These are phyloP conservation scores for Dioctria linearis DNA, from an alignment of 2,888 invertebrate species.

Conservation along the genomic window DNA sequence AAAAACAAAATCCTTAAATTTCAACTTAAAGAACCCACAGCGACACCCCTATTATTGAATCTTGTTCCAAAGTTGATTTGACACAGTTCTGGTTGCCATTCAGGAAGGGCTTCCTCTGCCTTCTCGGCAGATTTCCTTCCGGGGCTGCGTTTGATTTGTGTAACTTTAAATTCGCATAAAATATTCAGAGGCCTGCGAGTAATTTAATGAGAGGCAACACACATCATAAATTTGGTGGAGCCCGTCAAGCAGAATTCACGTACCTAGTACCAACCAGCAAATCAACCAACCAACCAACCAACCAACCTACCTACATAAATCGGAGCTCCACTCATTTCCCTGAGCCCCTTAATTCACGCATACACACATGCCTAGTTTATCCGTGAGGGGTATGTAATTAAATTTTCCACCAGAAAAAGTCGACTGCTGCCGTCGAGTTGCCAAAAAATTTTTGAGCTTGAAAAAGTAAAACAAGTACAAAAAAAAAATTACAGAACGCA, in stretches of 20 bases:
- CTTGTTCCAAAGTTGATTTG: conserved; percentile 44
- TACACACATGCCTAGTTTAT: conserved; percentile 47
- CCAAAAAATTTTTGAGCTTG: conserved; percentile 40
- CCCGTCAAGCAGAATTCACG: conserved; percentile 30
- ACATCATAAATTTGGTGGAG: conserved; percentile 60
- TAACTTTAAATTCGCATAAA: conserved; percentile 58
- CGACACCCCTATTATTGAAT: conserved; percentile 41
- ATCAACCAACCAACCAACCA: neutral
- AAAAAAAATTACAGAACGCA: conserved; percentile 50
- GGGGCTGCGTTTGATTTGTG: conserved; percentile 48
- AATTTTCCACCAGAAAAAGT: conserved; percentile 56
- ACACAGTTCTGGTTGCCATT: conserved; percentile 37
- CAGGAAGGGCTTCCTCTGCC: conserved; percentile 15
- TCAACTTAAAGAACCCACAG: conserved; percentile 17
- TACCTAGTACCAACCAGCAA: neutral
- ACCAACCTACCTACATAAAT: neutral
- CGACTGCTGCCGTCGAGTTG: conserved; percentile 44
- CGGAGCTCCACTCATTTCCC: neutral
- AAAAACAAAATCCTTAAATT: conserved; percentile 19
- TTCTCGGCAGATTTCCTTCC: conserved; percentile 4
- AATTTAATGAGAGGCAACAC: conserved; percentile 62
- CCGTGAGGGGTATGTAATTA: conserved; percentile 51
- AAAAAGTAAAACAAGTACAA: conserved; percentile 30
- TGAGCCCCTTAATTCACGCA: conserved; percentile 37
- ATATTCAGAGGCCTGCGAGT: conserved; percentile 61